phyloP scores from a whole-genome alignment of 2,888 invertebrate species.

The Pristionchus fissidentatus region DNA sequence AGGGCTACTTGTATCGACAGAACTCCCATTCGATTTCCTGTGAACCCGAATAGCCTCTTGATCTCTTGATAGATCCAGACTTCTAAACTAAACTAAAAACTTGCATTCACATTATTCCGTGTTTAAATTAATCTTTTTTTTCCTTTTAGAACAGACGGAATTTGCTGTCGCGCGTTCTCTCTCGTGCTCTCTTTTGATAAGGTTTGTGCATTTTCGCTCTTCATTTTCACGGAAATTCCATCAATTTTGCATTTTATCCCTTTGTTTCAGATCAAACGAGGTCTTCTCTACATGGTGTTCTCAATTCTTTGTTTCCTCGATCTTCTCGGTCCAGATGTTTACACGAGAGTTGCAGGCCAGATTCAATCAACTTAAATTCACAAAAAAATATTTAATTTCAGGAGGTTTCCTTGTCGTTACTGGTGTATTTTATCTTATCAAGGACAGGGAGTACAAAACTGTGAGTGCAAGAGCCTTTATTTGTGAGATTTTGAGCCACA shows the following conservation, averaged over 20 bases:
- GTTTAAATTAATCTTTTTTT: no score
- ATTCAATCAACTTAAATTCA: neutral
- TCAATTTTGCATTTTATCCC: neutral
- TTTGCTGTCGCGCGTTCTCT: conserved; percentile 1
- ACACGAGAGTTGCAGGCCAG: neutral
- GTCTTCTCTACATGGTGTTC: neutral
- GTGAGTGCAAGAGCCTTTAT: neutral
- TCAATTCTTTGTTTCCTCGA: conserved; percentile 17
- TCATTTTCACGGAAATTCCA: neutral
- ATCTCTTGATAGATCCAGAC: no score
- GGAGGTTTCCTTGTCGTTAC: neutral
- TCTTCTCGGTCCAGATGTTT: neutral
- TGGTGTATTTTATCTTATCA: neutral
- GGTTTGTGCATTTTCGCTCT: no score
- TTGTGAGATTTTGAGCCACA: no score
- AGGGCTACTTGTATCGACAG: no score
- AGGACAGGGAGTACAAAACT: neutral
- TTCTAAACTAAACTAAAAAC: no score
- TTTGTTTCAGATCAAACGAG: neutral
- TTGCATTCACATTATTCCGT: no score
- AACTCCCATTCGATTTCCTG: no score
- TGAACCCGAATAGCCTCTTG: no score
- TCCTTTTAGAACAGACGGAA: conserved; percentile 9
- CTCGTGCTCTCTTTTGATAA: neutral
- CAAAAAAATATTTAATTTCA: neutral